These are phyloP conservation scores for Pycnonotus jocosus DNA, from an alignment of 2,113 vertebrate genomes.

Conservation along the genomic window DNA sequence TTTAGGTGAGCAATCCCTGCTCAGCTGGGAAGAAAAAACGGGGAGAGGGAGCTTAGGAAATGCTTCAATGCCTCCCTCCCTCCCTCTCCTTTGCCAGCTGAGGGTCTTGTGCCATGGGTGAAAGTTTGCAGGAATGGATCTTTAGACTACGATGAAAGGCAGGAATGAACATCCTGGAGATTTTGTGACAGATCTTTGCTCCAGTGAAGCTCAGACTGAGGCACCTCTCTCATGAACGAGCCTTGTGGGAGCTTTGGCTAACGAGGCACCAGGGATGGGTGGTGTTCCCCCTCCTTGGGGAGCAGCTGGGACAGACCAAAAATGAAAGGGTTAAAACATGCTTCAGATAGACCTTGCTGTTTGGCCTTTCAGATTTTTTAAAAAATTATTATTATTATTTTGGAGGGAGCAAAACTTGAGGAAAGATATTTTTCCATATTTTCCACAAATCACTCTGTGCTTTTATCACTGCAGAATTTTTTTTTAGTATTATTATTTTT, in stretches of 20 bases:
- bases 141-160: background rate
- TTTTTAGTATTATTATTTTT: no score
- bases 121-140: background rate
- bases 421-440: background rate
- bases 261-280: rapidly evolving
- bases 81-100: background rate
- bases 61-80: background rate
- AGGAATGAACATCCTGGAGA: background rate
- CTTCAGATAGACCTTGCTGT: background rate
- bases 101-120: background rate
- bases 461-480: no score
- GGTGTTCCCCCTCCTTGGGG: background rate
- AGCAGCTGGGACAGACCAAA: background rate
- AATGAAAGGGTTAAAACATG: background rate
- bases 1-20: background rate
- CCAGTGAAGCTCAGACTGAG: background rate
- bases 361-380: background rate
- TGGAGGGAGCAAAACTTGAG: background rate
- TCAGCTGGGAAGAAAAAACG: background rate
- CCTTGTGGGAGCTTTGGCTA: background rate
- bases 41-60: background rate
- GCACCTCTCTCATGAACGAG: background rate
- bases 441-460: background rate
- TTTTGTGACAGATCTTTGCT: background rate
- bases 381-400: background rate